Evolutionary conservation across 2,113 vertebrate species (phyloP).

Genomic region (Nerophis lumbriciformis): DNA sequence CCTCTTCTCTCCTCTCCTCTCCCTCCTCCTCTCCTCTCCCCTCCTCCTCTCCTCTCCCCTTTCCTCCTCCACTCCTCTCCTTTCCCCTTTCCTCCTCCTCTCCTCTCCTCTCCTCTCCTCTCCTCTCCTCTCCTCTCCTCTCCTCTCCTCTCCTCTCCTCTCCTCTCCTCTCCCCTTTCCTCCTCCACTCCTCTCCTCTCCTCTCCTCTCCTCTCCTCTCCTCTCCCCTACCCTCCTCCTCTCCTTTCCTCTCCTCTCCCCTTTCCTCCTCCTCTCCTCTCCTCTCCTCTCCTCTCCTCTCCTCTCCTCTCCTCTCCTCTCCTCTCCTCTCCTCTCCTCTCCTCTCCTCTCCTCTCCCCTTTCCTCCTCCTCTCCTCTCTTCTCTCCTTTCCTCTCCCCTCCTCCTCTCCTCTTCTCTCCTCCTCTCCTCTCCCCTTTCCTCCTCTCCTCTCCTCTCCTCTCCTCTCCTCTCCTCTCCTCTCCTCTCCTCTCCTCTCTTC

Average conservation of each 20-base stretch:
- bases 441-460: background rate
- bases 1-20: too few relatives aligned
- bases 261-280: background rate
- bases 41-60: too few relatives aligned
- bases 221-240: background rate
- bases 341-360: too few relatives aligned
- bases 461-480: background rate
- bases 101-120: background rate
- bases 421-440: background rate
- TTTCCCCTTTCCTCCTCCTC: too few relatives aligned
- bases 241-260: background rate
- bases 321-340: too few relatives aligned
- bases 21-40: too few relatives aligned
- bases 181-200: background rate
- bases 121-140: background rate
- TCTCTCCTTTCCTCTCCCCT: too few relatives aligned
- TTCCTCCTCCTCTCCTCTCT: too few relatives aligned
- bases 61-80: too few relatives aligned
- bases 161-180: background rate
- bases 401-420: too few relatives aligned
- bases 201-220: background rate
- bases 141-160: background rate
- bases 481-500: background rate
- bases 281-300: too few relatives aligned
- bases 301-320: too few relatives aligned